Evolutionary conservation across 1,140 invertebrate species (phyloP).

Genomic region (Pogonomyrmex californicus): DNA sequence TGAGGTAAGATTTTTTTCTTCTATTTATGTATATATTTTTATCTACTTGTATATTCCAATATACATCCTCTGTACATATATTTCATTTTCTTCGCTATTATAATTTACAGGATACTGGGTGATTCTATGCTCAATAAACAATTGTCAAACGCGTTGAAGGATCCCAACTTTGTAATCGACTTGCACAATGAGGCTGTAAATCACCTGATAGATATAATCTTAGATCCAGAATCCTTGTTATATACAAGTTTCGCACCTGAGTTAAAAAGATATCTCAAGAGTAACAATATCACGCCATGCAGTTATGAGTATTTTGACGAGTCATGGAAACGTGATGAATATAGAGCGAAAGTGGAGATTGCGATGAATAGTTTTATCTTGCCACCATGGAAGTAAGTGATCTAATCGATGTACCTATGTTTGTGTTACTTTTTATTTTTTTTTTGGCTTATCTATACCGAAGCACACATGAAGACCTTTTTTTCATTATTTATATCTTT

Average conservation of each 20-base stretch:
- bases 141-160: constrained; percentile 85
- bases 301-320: constrained; percentile 88
- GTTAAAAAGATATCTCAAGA: constrained; percentile 85
- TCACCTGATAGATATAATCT: constrained; percentile 88
- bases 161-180: constrained; percentile 88
- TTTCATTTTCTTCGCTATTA: constrained; percentile 31
- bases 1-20: constrained; percentile 80
- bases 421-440: too few relatives aligned
- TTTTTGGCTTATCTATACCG: too few relatives aligned
- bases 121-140: constrained; percentile 85
- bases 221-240: constrained; percentile 86
- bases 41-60: constrained; percentile 16
- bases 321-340: constrained; percentile 86
- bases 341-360: constrained; percentile 76
- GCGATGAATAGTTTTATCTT: constrained; percentile 78
- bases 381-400: constrained; percentile 82
- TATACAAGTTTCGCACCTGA: constrained; percentile 87
- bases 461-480: not conserved
- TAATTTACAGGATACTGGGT: constrained; percentile 85
- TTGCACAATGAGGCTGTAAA: constrained; percentile 90
- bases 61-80: not conserved
- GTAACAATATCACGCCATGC: constrained; percentile 82
- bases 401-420: not conserved
- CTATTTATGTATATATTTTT: not conserved
- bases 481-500: constrained; percentile 5